Percentiles rank a stretch among this genome's conserved stretches.
phyloP scores from a whole-genome alignment of 2,797 vertebrate species.

The Gouania willdenowi region DNA sequence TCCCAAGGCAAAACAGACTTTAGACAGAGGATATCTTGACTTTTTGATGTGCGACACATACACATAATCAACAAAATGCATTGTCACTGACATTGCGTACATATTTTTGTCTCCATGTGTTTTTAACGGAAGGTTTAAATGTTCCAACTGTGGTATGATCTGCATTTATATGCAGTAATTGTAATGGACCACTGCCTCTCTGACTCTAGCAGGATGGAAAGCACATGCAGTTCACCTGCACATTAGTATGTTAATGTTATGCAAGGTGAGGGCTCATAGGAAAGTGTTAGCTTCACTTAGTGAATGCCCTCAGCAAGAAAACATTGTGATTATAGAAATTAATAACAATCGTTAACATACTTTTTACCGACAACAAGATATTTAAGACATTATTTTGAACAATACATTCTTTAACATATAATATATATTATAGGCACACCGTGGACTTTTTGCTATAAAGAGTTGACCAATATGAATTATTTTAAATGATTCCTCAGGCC shows the following conservation, averaged over 20 bases:
- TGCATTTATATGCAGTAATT: constrained; percentile 28
- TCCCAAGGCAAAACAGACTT: constrained; percentile 44
- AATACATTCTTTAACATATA: too few species aligned
- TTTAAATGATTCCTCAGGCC: too few species aligned
- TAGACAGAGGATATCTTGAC: background rate
- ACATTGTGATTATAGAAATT: too few species aligned
- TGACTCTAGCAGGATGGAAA: background rate
- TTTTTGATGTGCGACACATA: constrained; percentile 16
- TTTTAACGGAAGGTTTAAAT: constrained; percentile 19
- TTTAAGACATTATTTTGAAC: too few species aligned
- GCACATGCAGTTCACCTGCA: constrained; percentile 16
- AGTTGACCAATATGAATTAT: too few species aligned
- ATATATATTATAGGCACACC: too few species aligned
- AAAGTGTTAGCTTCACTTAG: constrained; percentile 2
- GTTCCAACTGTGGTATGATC: constrained; percentile 24
- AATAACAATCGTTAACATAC: too few species aligned
- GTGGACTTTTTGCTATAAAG: too few species aligned
- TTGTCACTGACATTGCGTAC: background rate
- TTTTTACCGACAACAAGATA: too few species aligned
- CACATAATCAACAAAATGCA: background rate
- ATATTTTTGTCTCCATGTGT: background rate
- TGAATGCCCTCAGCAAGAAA: constrained; percentile 8
- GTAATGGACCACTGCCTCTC: constrained; percentile 6
- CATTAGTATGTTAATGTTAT: constrained; percentile 17
- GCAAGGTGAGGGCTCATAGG: constrained; percentile 8